Percentiles rank a stretch among this genome's conserved stretches.
Evolutionary conservation across 2,888 invertebrate genomes (phyloP).

Genomic region (Erebia palarica): DNA sequence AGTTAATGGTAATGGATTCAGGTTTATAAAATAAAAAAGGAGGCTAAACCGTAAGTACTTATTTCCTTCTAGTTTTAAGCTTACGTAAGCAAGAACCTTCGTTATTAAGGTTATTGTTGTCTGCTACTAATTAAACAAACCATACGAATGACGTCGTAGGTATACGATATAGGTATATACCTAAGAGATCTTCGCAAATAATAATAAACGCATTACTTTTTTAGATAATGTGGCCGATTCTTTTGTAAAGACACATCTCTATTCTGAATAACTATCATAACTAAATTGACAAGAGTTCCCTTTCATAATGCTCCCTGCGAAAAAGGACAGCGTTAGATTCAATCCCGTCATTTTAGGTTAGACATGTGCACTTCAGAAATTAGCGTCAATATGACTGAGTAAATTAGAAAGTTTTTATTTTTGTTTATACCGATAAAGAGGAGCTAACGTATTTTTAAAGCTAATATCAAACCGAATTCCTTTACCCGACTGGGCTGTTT

Average conservation of each 20-base stretch:
- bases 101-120: constrained; percentile 1
- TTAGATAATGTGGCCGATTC: too few relatives aligned
- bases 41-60: background rate
- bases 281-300: too few relatives aligned
- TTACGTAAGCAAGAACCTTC: constrained; percentile 18
- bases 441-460: constrained; percentile 4
- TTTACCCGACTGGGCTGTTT: constrained; percentile 7
- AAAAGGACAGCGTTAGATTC: too few relatives aligned
- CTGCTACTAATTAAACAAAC: background rate
- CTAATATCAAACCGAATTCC: background rate
- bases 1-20: background rate
- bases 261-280: too few relatives aligned
- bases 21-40: constrained; percentile 2
- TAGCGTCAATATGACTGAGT: too few relatives aligned
- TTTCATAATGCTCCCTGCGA: too few relatives aligned
- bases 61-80: constrained; percentile 12
- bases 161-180: too few relatives aligned
- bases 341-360: too few relatives aligned
- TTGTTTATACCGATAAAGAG: background rate
- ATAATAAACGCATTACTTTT: background rate
- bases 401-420: background rate
- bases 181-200: background rate
- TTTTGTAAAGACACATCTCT: too few relatives aligned
- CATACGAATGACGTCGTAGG: background rate
- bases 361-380: too few relatives aligned